Conservation (phyloP, 1,140 invertebrate species). For the Eumaeus atala region DNA sequence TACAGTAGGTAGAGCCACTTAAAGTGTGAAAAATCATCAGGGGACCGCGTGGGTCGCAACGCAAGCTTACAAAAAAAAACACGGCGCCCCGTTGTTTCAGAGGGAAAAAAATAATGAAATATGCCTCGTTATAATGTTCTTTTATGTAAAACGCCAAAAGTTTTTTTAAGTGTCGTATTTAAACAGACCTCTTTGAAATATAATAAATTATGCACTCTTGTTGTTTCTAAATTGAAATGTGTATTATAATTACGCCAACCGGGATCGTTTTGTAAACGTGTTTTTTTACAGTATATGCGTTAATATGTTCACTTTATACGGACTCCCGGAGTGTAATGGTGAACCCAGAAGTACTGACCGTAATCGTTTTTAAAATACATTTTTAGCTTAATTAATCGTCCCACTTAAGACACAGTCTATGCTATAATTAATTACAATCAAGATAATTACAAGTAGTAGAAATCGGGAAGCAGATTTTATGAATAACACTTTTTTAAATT, state of each 20-base stretch:
- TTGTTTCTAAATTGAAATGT: slow-evolving; percentile 38
- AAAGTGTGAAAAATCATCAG: slow-evolving; percentile 67
- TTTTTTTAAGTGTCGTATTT: slow-evolving; percentile 58
- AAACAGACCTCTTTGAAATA: slow-evolving; percentile 39
- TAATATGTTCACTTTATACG: not conserved
- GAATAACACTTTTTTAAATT: too few species aligned
- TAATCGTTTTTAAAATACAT: too few species aligned
- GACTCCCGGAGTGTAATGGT: not conserved
- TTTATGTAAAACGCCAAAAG: slow-evolving; percentile 61
- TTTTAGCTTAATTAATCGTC: too few species aligned
- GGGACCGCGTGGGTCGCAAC: slow-evolving; percentile 47
- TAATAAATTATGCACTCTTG: slow-evolving; percentile 37
- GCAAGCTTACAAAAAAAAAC: slow-evolving; percentile 61
- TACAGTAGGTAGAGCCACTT: slow-evolving; percentile 60
- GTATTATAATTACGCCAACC: slow-evolving; percentile 14
- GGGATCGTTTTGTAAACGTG: not conserved
- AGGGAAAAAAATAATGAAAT: slow-evolving; percentile 69
- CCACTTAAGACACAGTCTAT: too few species aligned
- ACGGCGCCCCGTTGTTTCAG: slow-evolving; percentile 68
- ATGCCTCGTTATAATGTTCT: slow-evolving; percentile 57
- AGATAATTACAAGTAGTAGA: too few species aligned
- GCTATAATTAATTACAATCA: too few species aligned
- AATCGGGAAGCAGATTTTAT: too few species aligned
- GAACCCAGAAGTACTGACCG: too few species aligned
- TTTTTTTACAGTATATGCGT: not conserved